Conservation (phyloP, 2,113 vertebrate species). For the Neopipo cinnamomea region DNA sequence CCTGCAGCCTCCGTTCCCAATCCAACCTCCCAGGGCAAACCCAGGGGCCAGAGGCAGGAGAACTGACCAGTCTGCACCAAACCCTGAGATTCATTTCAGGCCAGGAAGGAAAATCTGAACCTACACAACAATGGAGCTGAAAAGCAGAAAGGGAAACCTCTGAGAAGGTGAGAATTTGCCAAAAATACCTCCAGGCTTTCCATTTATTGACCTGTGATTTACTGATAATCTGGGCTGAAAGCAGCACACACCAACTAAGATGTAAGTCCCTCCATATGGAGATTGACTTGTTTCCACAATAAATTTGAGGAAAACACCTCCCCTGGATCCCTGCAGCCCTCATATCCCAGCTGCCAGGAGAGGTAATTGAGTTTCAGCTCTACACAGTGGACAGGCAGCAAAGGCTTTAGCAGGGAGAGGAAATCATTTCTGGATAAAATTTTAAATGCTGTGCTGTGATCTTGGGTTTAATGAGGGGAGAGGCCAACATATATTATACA, state of each 20-base stretch:
- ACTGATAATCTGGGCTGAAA: background rate
- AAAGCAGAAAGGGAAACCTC: background rate
- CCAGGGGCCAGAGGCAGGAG: background rate
- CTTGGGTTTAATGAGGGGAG: conserved; percentile 13
- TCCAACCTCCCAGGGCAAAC: background rate
- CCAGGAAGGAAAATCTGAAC: background rate
- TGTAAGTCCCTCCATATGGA: background rate
- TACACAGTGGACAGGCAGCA: conserved; percentile 2
- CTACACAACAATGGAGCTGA: background rate
- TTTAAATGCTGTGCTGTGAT: conserved; percentile 27
- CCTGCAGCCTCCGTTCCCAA: fast-evolving
- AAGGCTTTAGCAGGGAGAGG: conserved; percentile 5
- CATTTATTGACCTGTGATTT: background rate
- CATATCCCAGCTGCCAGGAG: conserved; percentile 25
- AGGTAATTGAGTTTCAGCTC: conserved; percentile 52
- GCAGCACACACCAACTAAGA: background rate
- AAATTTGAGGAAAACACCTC: background rate
- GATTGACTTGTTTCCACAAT: background rate
- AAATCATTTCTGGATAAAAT: conserved; percentile 30
- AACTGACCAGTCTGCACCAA: fast-evolving
- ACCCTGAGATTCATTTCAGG: background rate
- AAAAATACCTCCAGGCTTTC: background rate
- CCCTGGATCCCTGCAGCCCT: background rate
- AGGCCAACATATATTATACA: background rate
- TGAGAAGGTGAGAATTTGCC: background rate